phyloP scores from a whole-genome alignment of 2,888 invertebrate genomes.

The Myopa tessellatipennis region DNA sequence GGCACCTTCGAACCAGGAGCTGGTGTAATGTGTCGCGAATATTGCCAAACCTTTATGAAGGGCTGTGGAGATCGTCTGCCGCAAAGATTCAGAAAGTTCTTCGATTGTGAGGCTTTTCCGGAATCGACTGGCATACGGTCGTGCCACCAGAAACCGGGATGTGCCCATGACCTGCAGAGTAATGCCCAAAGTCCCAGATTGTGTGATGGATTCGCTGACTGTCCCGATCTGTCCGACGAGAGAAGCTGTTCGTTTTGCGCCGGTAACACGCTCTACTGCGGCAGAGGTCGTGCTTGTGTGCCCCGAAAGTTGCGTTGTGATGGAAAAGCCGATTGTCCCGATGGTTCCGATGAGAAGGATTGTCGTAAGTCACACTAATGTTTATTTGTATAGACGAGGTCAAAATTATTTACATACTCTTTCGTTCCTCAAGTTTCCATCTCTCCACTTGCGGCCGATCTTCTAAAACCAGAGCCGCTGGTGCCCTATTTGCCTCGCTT shows the following conservation, averaged over 20 bases:
- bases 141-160: conserved; percentile 85
- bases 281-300: conserved; percentile 81
- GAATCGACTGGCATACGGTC: conserved; percentile 81
- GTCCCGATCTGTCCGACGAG: conserved; percentile 86
- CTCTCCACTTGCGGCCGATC: conserved; percentile 76
- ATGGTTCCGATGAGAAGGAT: conserved; percentile 86
- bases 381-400: neutral
- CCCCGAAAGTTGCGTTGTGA: conserved; percentile 80
- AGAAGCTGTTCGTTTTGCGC: conserved; percentile 83
- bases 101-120: conserved; percentile 84
- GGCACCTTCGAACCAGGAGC: conserved; percentile 71
- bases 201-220: conserved; percentile 89
- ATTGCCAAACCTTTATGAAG: conserved; percentile 85
- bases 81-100: conserved; percentile 75
- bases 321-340: conserved; percentile 84
- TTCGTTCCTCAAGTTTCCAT: conserved; percentile 75
- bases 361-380: conserved; percentile 77
- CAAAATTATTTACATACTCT: conserved; percentile 9
- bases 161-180: conserved; percentile 79
- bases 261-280: conserved; percentile 80
- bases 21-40: conserved; percentile 76
- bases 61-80: conserved; percentile 84
- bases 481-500: conserved; percentile 79
- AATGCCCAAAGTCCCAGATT: conserved; percentile 81
- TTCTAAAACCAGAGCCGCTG: conserved; percentile 74